Evolutionary conservation across 2,113 vertebrate genomes (phyloP), one percentile per base, ranked within the genome.

Genomic region (Etia nguti): DNA sequence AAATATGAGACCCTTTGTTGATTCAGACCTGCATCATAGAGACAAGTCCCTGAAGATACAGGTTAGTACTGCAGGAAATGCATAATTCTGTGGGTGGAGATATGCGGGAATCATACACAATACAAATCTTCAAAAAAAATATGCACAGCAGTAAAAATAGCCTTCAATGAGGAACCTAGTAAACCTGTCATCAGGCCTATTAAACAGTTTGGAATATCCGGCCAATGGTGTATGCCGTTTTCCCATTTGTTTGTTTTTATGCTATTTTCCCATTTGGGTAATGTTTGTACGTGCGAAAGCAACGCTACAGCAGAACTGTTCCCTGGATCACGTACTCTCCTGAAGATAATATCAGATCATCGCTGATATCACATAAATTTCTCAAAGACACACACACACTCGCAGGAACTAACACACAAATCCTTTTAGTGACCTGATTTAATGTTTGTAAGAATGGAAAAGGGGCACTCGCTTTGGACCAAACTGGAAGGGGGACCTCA

Each of bases 131-230:
- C 36, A 20, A 48, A 84, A 88, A 62, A 36, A 22, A 89, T 38
- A 89, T 38, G 79, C 29, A 50, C 29, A 18, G 52, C 70, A 83
- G 70, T 94, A 94, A 95, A 95, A 95, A 96, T 95, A 96, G 89
- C 84, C 83, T 90, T 94, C 89, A 94, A 86, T 94, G 91, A 90
- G 90, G 86, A 91, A 91, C 93, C 93, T 80, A 48, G 91, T 96
- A 95, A 95, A 96, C 75, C 92, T 95, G 95, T 95, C 94, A 95
- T 94, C 95, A 84, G 31, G 79, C 55, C 93, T 90, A 92, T 95
- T 94, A 95, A 95, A 94, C 24, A 57, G 62, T 56, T 56, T 79
- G 93, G 84, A 86, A 87, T 88, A 93, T 95, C 94, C 90, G 86
- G 86, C 48, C 62, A 38, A 87, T 81, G 84, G 81, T 84, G 88